A percentile compares a stretch with the other conserved stretches of the same genome.
phyloP scores from a whole-genome alignment of 1,140 invertebrate species.

The Magallana angulata region DNA sequence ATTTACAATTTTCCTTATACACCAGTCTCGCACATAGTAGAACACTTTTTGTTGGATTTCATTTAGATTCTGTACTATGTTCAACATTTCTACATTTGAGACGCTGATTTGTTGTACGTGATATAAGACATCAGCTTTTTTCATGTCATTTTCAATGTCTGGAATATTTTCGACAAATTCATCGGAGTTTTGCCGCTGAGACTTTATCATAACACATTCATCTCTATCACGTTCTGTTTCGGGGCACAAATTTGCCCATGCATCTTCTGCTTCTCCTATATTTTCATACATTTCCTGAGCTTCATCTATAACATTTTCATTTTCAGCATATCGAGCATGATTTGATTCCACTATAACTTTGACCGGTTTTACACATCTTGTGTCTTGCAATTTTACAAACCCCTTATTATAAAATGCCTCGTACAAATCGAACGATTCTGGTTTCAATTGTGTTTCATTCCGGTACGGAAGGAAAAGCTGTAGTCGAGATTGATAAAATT shows the following conservation, averaged over 20 bases:
- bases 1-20: constrained; percentile 25
- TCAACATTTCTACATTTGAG: neutral
- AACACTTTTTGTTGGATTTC: constrained; percentile 39
- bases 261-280: constrained; percentile 10
- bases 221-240: no score
- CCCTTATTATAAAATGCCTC: constrained; percentile 51
- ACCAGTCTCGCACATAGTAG: constrained; percentile 49
- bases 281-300: constrained; percentile 1
- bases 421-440: neutral
- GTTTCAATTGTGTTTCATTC: no score
- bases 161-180: no score
- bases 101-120: neutral
- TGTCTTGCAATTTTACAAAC: constrained; percentile 18
- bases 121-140: neutral
- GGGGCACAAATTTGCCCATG: constrained; percentile 31
- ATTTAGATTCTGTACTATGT: constrained; percentile 1
- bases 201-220: no score
- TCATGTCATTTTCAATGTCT: no score
- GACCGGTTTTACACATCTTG: neutral
- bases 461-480: no score
- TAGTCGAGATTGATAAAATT: no score
- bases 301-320: constrained; percentile 2
- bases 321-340: neutral
- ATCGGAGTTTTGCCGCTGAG: no score
- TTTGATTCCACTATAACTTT: no score